A percentile compares a stretch with the other conserved stretches of the same genome.
Evolutionary conservation across 1,140 invertebrate species (phyloP).

Genomic region (Steinernema feltiae): DNA sequence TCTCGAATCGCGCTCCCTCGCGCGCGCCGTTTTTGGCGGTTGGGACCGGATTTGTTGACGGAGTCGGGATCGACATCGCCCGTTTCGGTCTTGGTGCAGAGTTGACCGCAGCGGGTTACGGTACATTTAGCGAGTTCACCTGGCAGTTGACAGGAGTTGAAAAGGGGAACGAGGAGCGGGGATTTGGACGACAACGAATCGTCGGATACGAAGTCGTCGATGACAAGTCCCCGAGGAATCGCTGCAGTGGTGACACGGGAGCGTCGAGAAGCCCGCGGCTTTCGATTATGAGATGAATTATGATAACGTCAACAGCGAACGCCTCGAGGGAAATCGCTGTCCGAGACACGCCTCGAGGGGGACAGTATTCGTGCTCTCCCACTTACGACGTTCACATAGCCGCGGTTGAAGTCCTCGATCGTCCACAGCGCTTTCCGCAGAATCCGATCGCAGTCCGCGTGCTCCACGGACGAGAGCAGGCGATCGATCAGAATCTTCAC

Average conservation of each 20-base stretch:
- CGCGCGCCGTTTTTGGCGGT: conserved; percentile 4
- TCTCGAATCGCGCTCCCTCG: neutral
- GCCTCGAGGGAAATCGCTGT: conserved; percentile 1
- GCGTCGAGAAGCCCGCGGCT: neutral
- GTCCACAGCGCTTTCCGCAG: conserved; percentile 4
- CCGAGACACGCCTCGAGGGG: neutral
- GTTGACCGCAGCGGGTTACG: too few species aligned
- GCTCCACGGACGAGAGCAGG: neutral
- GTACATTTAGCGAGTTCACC: too few species aligned
- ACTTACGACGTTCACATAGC: conserved; percentile 5
- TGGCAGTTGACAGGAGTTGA: too few species aligned
- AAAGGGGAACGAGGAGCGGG: neutral
- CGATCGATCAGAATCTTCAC: neutral
- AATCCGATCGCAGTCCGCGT: neutral
- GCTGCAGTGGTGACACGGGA: conserved; percentile 2
- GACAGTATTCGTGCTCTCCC: neutral
- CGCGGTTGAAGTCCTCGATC: neutral
- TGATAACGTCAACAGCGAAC: conserved; percentile 15
- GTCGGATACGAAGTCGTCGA: neutral
- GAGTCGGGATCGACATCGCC: too few species aligned
- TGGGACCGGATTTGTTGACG: neutral
- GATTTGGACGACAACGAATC: neutral
- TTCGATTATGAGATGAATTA: conserved; percentile 15
- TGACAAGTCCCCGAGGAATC: conserved; percentile 5
- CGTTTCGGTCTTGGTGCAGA: too few species aligned